Evolutionary conservation across 2,888 invertebrate species (phyloP).

Genomic region (Pollenia labialis): DNA sequence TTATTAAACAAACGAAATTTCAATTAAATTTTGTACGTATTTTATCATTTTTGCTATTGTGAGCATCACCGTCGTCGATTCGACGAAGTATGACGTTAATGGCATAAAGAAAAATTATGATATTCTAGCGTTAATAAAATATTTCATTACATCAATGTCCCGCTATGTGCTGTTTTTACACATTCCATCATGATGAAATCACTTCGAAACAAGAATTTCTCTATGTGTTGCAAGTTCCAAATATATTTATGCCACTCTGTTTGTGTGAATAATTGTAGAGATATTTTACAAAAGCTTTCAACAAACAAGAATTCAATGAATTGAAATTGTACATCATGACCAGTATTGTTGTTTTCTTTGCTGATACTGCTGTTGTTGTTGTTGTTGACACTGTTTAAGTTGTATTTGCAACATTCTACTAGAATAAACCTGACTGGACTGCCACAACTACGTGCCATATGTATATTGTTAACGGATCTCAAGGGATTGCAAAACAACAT

Average conservation of each 20-base stretch:
- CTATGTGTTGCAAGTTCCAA: not conserved
- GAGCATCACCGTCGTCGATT: no score
- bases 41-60: no score
- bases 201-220: not conserved
- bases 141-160: not conserved
- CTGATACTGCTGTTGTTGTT: not conserved
- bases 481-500: slow-evolving; percentile 54
- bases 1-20: no score
- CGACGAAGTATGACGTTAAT: no score
- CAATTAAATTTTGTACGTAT: no score
- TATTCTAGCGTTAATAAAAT: no score
- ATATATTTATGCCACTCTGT: not conserved
- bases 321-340: slow-evolving; percentile 61
- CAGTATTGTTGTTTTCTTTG: slow-evolving; percentile 23
- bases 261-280: slow-evolving; percentile 5
- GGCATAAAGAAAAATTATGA: no score
- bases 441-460: slow-evolving; percentile 66
- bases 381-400: slow-evolving; percentile 58
- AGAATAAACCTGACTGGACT: slow-evolving; percentile 42
- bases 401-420: slow-evolving; percentile 45
- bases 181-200: not conserved
- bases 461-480: slow-evolving; percentile 60
- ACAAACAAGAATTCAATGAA: slow-evolving; percentile 70
- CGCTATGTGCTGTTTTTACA: not conserved
- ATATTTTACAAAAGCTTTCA: slow-evolving; percentile 64